Conservation (phyloP, 2,113 vertebrate species). For the Perca flavescens region DNA sequence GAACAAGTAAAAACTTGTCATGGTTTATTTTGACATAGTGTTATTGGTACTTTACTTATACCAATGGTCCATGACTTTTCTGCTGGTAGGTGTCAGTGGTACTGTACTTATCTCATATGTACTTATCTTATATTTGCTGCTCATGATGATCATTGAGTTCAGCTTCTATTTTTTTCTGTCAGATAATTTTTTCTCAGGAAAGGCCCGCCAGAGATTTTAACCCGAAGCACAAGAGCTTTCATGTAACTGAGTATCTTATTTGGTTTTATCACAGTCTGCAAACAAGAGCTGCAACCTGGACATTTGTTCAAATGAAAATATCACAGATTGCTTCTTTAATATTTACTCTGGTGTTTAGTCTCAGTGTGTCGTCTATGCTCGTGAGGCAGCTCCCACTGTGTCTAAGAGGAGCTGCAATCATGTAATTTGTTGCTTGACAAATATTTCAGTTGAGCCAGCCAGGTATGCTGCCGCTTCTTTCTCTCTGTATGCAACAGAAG, state of each 20-base stretch:
- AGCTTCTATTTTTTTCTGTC: neutral
- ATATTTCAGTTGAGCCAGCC: conserved; percentile 52
- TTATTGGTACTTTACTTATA: no score
- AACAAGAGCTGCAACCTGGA: neutral
- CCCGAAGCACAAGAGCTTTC: neutral
- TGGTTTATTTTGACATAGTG: no score
- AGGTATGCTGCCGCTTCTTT: conserved; percentile 46
- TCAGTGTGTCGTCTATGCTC: conserved; percentile 6
- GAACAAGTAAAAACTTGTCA: no score
- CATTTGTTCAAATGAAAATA: neutral
- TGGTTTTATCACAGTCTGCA: neutral
- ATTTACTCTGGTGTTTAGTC: conserved; percentile 16
- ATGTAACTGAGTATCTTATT: neutral
- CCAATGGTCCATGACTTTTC: no score
- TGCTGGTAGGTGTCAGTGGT: no score
- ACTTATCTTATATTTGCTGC: neutral
- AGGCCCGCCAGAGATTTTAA: neutral
- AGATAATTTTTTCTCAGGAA: neutral
- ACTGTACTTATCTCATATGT: no score
- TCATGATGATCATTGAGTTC: neutral
- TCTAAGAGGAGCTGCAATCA: conserved; percentile 34
- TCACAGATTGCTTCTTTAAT: conserved; percentile 13
- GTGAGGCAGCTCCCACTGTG: conserved; percentile 32
- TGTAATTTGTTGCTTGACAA: conserved; percentile 62
- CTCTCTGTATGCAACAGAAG: conserved; percentile 56